A percentile compares a stretch with the other conserved stretches of the same genome.
Evolutionary conservation across 2,888 invertebrate genomes (phyloP).

Genomic region (Pomacea canaliculata): DNA sequence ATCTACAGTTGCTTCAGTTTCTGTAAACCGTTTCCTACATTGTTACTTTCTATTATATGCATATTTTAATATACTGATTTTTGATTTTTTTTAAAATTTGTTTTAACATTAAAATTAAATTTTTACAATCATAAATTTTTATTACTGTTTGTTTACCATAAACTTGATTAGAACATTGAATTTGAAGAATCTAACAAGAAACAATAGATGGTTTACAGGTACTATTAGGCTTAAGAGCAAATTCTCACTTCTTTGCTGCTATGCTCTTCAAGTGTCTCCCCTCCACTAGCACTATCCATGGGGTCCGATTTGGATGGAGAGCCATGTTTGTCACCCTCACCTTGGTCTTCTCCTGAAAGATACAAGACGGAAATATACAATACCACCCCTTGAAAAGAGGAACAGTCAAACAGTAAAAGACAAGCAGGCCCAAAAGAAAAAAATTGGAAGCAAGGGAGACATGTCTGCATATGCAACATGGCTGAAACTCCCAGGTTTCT

Average conservation of each 20-base stretch:
- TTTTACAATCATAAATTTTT: too few relatives aligned
- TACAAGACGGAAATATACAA: background rate
- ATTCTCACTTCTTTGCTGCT: slow-evolving; percentile 93
- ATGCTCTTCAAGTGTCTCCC: slow-evolving; percentile 73
- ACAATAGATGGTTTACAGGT: too few relatives aligned
- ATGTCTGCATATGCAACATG: background rate
- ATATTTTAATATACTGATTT: background rate
- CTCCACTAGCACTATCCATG: slow-evolving; percentile 63
- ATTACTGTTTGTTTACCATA: too few relatives aligned
- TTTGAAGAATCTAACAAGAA: too few relatives aligned
- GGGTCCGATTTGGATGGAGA: slow-evolving; percentile 65
- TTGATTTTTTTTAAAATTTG: too few relatives aligned
- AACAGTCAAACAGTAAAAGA: background rate
- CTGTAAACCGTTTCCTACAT: background rate
- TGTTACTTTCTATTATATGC: background rate
- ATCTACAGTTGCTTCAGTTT: background rate
- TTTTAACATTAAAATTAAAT: too few relatives aligned
- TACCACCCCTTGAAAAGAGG: background rate
- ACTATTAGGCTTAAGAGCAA: background rate
- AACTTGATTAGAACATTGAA: too few relatives aligned
- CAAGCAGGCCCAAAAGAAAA: background rate
- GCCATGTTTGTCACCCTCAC: slow-evolving; percentile 55
- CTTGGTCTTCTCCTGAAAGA: slow-evolving; percentile 42
- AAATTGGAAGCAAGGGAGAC: background rate
- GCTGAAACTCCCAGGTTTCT: background rate